Base-by-base conservation (phyloP, 1,140 invertebrate species). In the Gonioctena quinquepunctata region DNA sequence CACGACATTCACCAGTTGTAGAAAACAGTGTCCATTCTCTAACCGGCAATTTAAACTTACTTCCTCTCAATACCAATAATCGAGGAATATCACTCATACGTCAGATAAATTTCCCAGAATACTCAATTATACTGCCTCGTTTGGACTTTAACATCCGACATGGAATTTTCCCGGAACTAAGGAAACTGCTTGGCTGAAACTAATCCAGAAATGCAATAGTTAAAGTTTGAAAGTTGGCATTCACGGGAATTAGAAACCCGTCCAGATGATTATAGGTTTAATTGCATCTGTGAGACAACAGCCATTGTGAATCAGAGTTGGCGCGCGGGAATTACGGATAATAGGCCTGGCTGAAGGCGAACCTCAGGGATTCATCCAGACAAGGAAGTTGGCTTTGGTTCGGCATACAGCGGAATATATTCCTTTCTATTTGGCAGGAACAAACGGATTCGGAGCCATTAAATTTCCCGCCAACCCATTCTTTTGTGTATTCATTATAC, bases 381-480 rank as follows among this genome's bases (percentile, higher is more conserved):
- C 74, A 67, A 73, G 71, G 50, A 70, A 73, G 71, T 70, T 70
- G 64, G 63, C 64, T 66, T 63, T 54, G 63, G 26, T 61, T 68
- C n/a, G 56, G 52, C 68, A 59, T 62, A 68, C 65, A 74, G 65
- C 66, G 60, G 64, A 68, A 71, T 73, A 67, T 66, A 74, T 68
- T 76, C 72, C 70, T 74, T 74, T 70, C 75, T 76, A 74, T 76
- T 76, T 74, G 74, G 71, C 69, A 68, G 23, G 69, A 72, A 74
- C 72, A 76, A 76, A 76, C 64, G 73, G 69, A 76, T 74, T 72
- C 69, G 49, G 61, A 74, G 67, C 66, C 68, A 71, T 62, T 73
- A 73, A 71, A 73, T 71, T 68, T 16, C 27, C 1, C 52, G 33
- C 33, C 16, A 42, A 42, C 33, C 16, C 33, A 42, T 42, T 42